phyloP scores from a whole-genome alignment of 1,140 invertebrate species.

The Cardiocondyla obscurior region DNA sequence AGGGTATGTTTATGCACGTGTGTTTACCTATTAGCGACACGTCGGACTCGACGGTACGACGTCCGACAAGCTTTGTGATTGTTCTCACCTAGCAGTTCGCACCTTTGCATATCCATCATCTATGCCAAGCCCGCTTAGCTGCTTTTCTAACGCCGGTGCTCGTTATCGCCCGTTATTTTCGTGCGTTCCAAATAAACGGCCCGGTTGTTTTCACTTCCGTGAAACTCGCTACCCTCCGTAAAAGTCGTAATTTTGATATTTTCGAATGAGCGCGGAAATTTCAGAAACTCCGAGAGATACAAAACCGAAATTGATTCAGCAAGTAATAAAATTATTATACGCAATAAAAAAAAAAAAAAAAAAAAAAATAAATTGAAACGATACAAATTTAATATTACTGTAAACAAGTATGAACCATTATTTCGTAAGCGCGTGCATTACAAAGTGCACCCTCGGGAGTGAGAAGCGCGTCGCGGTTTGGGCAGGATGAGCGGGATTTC shows the following conservation, averaged over 20 bases:
- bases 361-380: background rate
- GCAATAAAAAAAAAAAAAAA: background rate
- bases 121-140: background rate
- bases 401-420: background rate
- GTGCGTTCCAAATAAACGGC: background rate
- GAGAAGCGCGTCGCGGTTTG: background rate
- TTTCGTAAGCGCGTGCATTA: background rate
- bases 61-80: conserved; percentile 52
- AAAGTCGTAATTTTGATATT: background rate
- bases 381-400: background rate
- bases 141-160: conserved; percentile 3
- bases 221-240: background rate
- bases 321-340: background rate
- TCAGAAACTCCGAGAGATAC: background rate
- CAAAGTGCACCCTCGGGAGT: background rate
- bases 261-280: background rate
- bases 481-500: background rate
- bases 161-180: conserved; percentile 6
- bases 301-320: background rate
- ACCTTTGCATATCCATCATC: conserved; percentile 33
- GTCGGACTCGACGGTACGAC: conserved; percentile 9
- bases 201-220: background rate
- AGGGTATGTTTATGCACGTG: conserved; percentile 62
- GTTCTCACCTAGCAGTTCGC: conserved; percentile 24
- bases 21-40: conserved; percentile 67